Evolutionary conservation across 2,113 vertebrate species (phyloP), one percentile per base, ranked within the genome.

Genomic region (Xiphophorus maculatus): DNA sequence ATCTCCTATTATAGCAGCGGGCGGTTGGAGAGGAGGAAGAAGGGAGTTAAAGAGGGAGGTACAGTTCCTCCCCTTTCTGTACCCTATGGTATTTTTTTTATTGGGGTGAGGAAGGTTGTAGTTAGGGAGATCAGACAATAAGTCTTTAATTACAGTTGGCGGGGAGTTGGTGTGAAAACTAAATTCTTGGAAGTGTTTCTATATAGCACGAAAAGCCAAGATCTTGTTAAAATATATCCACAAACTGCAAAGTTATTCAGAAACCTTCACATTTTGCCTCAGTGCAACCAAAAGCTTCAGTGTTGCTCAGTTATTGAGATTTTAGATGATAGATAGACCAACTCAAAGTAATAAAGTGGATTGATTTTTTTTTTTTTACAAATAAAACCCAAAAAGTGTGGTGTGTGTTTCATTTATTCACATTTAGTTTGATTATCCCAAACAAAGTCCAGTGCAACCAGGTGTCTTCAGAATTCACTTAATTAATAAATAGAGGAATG

Each of bases 1-100:
- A 91, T 91, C 85, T 91, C 93, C 88, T 90, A 91, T 92, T 93
- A 92, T 91, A 93, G 93, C 90, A 86, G 81, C 69, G 25, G 81
- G 76, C 80, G 79, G 79, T 28, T 71, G 74, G 85, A 70, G 80
- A 44, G 65, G 30, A 76, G 13, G 40, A 27, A 15, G 32, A 7
- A 17, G 42, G n/a, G 61, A 77, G 66, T 60, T 51, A 35, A 54
- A 69, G 40, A 33, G 70, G 80, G 82, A 60, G 79, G 74, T 28
- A 35, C 83, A 76, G 73, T 63, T 69, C 84, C 82, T 82, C 85
- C 84, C 76, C 77, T 87, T 86, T 75, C 75, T 84, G 66, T 81
- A 74, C 82, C 80, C 75, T 71, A 77, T 83, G 84, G 83, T 89
- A 87, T 37, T 89, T 90, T 87, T 87, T 74, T 76, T 87, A 77